phyloP scores from a whole-genome alignment of 1,140 invertebrate species.

The Temnothorax longispinosus region DNA sequence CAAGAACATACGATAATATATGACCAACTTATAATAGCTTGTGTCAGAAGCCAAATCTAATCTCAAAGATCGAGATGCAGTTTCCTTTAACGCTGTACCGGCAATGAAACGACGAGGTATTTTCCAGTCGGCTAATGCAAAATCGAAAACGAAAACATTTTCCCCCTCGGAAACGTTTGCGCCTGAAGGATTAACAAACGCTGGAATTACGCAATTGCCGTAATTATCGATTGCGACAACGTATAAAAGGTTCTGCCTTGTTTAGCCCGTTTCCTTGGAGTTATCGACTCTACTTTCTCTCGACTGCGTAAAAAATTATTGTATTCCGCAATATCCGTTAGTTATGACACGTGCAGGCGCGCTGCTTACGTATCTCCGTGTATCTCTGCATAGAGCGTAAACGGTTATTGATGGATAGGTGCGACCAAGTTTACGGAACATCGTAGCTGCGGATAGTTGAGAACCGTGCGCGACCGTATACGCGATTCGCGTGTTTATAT shows the following conservation, averaged over 20 bases:
- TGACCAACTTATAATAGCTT: not conserved
- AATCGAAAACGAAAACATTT: not conserved
- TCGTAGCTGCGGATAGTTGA: not conserved
- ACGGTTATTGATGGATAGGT: conserved; percentile 52
- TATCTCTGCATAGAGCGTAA: conserved; percentile 71
- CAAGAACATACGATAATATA: not conserved
- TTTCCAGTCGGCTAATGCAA: not conserved
- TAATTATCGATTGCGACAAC: conserved; percentile 58
- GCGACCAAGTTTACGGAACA: conserved; percentile 18
- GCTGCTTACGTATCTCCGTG: conserved; percentile 36
- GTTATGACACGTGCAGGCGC: conserved; percentile 35
- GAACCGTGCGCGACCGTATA: not conserved
- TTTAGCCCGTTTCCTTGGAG: conserved; percentile 55
- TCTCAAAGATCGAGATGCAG: not conserved
- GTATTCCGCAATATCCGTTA: conserved; percentile 78
- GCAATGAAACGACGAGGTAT: not conserved
- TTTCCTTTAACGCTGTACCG: not conserved
- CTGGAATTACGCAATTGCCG: conserved; percentile 33
- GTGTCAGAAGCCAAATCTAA: not conserved
- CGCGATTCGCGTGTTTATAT: not conserved
- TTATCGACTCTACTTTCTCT: conserved; percentile 66
- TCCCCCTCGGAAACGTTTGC: no score
- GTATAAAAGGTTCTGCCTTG: conserved; percentile 45
- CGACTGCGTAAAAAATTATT: conserved; percentile 75
- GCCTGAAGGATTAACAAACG: not conserved